Percentiles rank a stretch among this genome's conserved stretches.
These are phyloP conservation scores for Chloropsis hardwickii DNA, from an alignment of 2,113 vertebrate genomes.

Conservation along the genomic window DNA sequence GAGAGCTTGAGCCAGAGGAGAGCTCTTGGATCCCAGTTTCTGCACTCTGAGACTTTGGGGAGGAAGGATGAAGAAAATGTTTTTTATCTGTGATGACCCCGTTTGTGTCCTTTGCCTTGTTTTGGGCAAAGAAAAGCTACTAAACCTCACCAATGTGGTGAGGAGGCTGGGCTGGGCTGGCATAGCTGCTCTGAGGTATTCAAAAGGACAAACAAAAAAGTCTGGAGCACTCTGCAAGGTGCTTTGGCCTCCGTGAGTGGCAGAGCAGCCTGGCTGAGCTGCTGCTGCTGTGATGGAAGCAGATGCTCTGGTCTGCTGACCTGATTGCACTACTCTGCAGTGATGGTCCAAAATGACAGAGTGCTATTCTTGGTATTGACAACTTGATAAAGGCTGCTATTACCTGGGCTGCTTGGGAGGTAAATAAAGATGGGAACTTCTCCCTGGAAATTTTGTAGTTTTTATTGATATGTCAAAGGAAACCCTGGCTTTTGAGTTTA, in stretches of 20 bases:
- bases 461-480: not conserved
- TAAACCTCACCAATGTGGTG: not conserved
- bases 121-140: not conserved
- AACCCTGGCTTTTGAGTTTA: not conserved
- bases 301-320: not conserved
- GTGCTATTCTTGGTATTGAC: not conserved
- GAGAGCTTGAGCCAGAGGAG: not conserved
- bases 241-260: not conserved
- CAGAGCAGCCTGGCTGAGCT: not conserved
- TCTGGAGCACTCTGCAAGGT: not conserved
- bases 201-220: not conserved
- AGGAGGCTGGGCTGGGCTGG: not conserved
- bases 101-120: not conserved
- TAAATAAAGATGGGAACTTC: not conserved
- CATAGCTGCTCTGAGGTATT: not conserved
- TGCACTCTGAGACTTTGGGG: not conserved
- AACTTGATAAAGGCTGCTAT: not conserved
- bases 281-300: fast-evolving
- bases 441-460: not conserved
- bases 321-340: not conserved
- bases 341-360: not conserved
- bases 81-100: not conserved
- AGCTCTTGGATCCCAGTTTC: not conserved
- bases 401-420: not conserved
- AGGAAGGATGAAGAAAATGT: not conserved